Conservation (phyloP, 2,888 invertebrate species). For the Chaetoderma sp. region DNA sequence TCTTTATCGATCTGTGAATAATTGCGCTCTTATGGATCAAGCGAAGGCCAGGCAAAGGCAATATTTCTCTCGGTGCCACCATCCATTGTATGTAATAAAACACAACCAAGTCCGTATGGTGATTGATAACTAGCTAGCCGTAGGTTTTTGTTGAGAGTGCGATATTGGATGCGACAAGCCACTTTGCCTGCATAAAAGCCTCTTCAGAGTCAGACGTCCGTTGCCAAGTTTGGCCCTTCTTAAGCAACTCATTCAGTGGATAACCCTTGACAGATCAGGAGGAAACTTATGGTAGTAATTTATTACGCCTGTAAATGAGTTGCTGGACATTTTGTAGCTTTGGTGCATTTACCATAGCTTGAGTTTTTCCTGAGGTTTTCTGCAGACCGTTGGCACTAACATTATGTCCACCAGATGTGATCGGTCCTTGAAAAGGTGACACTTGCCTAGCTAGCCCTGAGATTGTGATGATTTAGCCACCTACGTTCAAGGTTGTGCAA, state of each 20-base stretch:
- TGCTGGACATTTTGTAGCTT: slow-evolving; percentile 9
- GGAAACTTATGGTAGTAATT: slow-evolving; percentile 13
- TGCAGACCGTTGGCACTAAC: slow-evolving; percentile 11
- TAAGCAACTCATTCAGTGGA: slow-evolving; percentile 8
- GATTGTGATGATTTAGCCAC: neutral
- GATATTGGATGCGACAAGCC: neutral
- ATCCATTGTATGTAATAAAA: slow-evolving; percentile 10
- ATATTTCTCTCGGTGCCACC: slow-evolving; percentile 10
- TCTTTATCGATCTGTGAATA: slow-evolving; percentile 67
- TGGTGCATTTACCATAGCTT: slow-evolving; percentile 4
- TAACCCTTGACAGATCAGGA: neutral
- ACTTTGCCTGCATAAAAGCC: slow-evolving; percentile 9
- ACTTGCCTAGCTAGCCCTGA: slow-evolving; percentile 13
- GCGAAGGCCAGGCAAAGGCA: slow-evolving; percentile 32
- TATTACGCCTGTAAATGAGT: slow-evolving; percentile 7
- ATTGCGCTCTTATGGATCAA: slow-evolving; percentile 32
- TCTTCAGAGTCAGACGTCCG: slow-evolving; percentile 5
- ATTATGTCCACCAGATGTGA: neutral
- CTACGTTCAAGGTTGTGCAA: neutral
- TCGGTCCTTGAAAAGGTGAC: slow-evolving; percentile 13
- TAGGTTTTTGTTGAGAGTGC: slow-evolving; percentile 4
- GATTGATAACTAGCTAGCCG: slow-evolving; percentile 11
- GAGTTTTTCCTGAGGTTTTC: slow-evolving; percentile 9
- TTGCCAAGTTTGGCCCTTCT: neutral
- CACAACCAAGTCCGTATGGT: slow-evolving; percentile 16